Conservation (phyloP, 2,113 vertebrate genomes). For the Campylomormyrus tamandua region DNA sequence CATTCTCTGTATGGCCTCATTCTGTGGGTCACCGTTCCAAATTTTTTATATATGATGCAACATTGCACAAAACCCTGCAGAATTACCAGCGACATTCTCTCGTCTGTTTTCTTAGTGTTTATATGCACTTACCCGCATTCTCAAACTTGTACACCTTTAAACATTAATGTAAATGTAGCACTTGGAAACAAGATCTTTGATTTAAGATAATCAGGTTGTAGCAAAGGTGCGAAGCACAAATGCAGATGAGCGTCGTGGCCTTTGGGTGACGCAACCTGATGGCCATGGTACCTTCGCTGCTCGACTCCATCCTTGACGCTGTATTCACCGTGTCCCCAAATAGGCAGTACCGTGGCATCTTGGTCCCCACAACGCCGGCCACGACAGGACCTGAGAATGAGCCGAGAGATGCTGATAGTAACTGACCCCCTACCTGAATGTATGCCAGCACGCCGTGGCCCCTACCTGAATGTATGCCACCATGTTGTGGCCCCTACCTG, state of each 20-base stretch:
- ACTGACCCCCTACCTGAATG: too few species aligned
- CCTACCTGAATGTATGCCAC: background rate
- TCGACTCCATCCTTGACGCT: conserved; percentile 85
- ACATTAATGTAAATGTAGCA: background rate
- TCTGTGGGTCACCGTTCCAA: background rate
- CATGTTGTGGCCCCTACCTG: conserved; percentile 42
- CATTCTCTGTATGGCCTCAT: background rate
- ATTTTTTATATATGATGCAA: background rate
- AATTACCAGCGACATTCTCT: background rate
- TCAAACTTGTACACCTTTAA: background rate
- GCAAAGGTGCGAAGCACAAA: background rate
- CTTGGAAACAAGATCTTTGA: background rate
- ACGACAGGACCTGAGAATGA: conserved; percentile 69
- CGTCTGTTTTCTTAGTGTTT: background rate
- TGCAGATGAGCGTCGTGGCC: too few species aligned
- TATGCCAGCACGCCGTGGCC: too few species aligned
- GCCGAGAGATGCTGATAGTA: background rate
- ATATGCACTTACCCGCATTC: background rate
- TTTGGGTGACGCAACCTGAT: background rate
- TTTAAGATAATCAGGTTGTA: background rate
- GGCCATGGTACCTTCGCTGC: conserved; percentile 61
- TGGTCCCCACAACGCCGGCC: conserved; percentile 81
- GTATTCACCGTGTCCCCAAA: conserved; percentile 89
- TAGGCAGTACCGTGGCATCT: conserved; percentile 84
- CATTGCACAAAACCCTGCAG: background rate